Evolutionary conservation across 2,113 vertebrate genomes (phyloP), one percentile per base, ranked within the genome.

Genomic region (Lophura nycthemera): DNA sequence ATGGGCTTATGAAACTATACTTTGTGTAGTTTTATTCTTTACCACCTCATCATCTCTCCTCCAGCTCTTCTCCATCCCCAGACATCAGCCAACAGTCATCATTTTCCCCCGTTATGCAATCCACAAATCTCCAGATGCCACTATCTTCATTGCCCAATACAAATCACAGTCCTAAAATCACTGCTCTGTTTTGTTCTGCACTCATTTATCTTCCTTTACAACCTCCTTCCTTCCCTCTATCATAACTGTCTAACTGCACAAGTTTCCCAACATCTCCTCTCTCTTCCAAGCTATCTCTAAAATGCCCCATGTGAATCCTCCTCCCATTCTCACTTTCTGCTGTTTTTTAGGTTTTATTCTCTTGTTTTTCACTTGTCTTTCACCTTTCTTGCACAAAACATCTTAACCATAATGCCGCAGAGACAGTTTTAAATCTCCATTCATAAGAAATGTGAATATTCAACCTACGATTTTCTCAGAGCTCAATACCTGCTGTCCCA

Each of bases 131-230:
- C 70, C 74, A 29, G 27, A 45, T 40, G 29, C 60, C 16, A 9
- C 20, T 22, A 50, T 61, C 59, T 24, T 19, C 24, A 56, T 87
- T 91, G 90, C 91, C 72, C 67, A 94, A 47, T 30, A 87, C 9
- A 75, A 86, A 88, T 71, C 77, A 75, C n/a, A 47, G 22, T 32
- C 22, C 71, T 93, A 85, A 91, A 89, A 91, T 74, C 78, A 87
- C n/a, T 72, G 50, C 36, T 90, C 36, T 84, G 90, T 77, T 92
- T 92, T 92, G 86, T 87, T 93, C 71, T 77, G 24, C 67, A 54
- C 50, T 45, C 2, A 1, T 59, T 94, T 96, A 92, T 95, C 90
- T 96, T 50, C 79, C 47, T 89, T 86, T 79, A 78, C 60, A 63
- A 60, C 45, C 90, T 84, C 56, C 50, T 73, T 92, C 64, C 45